Conservation (phyloP, 2,113 vertebrate species). For the Taxidea taxus region DNA sequence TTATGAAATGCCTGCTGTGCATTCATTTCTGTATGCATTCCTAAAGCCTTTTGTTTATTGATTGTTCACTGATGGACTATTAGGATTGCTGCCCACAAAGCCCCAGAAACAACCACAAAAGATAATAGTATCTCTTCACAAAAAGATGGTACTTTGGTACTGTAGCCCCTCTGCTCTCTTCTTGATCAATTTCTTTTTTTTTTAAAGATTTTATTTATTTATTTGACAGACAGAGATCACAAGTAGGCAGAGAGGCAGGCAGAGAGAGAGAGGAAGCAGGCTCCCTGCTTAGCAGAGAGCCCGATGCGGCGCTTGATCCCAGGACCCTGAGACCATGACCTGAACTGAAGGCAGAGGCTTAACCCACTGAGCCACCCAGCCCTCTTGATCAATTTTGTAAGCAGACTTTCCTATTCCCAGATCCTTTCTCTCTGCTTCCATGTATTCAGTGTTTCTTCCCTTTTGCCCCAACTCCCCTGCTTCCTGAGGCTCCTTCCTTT, state of each 20-base stretch:
- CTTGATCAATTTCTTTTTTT: not conserved
- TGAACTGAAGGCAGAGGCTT: no score
- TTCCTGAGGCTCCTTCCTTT: not conserved
- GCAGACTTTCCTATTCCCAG: not conserved
- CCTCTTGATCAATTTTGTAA: not conserved
- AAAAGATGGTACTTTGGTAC: not conserved
- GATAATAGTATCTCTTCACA: not conserved
- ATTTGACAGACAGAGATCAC: no score
- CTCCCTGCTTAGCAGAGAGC: no score
- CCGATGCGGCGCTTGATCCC: accelerated
- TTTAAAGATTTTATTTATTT: no score
- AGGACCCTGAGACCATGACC: no score
- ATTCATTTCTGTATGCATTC: not conserved
- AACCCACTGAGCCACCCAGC: no score
- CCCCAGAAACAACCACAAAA: not conserved
- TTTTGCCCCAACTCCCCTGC: accelerated
- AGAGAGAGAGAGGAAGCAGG: no score
- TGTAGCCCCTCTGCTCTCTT: not conserved
- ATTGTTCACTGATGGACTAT: no score
- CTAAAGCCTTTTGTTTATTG: not conserved
- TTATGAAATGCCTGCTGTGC: not conserved
- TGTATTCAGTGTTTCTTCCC: not conserved
- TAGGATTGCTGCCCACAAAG: not conserved
- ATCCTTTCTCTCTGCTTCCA: not conserved
- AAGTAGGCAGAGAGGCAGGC: no score